Conservation (phyloP, 2,797 vertebrate genomes). For the Bradypus variegatus region DNA sequence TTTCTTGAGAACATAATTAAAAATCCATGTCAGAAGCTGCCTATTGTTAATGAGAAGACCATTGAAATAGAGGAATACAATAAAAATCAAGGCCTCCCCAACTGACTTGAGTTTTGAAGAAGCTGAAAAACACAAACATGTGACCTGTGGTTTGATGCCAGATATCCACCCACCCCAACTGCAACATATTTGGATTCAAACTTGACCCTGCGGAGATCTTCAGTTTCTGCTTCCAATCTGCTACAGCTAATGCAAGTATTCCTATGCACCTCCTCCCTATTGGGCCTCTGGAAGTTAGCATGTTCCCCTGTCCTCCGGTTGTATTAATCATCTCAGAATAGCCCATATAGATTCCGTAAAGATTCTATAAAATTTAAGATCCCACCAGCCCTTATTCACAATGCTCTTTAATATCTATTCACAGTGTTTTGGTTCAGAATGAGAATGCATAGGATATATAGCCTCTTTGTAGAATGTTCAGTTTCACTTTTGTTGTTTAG, state of each 20-base stretch:
- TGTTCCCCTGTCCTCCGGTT: neutral
- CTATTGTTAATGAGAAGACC: conserved; percentile 30
- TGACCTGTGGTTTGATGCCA: conserved; percentile 31
- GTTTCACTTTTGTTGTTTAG: neutral
- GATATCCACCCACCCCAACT: neutral
- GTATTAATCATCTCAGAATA: neutral
- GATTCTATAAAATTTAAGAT: neutral
- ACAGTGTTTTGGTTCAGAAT: neutral
- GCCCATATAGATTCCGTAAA: neutral
- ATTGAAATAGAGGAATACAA: conserved; percentile 27
- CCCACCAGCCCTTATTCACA: neutral
- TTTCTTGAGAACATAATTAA: conserved; percentile 20
- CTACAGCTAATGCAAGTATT: neutral
- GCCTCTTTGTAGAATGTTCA: conserved; percentile 5
- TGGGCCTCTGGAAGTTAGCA: neutral
- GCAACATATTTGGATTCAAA: conserved; percentile 32
- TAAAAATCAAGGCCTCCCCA: conserved; percentile 32
- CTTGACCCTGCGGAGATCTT: neutral
- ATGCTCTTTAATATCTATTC: neutral
- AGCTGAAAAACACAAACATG: conserved; percentile 37
- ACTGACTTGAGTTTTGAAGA: conserved; percentile 44
- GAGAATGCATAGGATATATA: neutral
- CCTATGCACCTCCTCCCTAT: neutral
- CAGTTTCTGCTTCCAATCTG: conserved; percentile 23
- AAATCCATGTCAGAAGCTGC: conserved; percentile 23